phyloP scores from a whole-genome alignment of 2,797 vertebrate genomes.

The Bothrops alternatus region DNA sequence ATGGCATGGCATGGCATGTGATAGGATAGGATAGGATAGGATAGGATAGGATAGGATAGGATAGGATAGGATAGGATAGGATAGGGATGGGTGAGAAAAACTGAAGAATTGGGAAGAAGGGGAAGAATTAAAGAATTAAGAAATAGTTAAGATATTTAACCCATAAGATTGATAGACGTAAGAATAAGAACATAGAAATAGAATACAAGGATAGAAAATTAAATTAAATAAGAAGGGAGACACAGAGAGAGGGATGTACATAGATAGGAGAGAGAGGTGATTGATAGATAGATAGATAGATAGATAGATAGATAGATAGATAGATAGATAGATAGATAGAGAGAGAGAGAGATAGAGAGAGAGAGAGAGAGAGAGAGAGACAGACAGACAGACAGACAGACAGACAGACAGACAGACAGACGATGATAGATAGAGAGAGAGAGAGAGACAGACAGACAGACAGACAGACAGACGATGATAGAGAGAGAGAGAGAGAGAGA shows the following conservation, averaged over 20 bases:
- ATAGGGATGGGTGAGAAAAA: not conserved
- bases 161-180: not conserved
- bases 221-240: not conserved
- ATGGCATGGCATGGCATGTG: too few species aligned
- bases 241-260: not conserved
- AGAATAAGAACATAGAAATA: not conserved
- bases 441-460: rapidly evolving
- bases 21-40: too few species aligned
- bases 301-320: too few species aligned
- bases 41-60: too few species aligned
- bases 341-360: rapidly evolving
- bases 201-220: not conserved
- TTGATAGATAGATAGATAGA: too few species aligned
- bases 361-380: too few species aligned
- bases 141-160: not conserved
- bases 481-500: too few species aligned
- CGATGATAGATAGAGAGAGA: too few species aligned
- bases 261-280: not conserved
- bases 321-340: not conserved
- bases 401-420: too few species aligned
- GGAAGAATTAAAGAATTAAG: not conserved
- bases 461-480: too few species aligned
- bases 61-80: too few species aligned
- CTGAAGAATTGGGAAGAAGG: not conserved
- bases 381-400: too few species aligned